Evolutionary conservation across 2,113 vertebrate genomes (phyloP).

Genomic region (Tragelaphus strepsiceros): DNA sequence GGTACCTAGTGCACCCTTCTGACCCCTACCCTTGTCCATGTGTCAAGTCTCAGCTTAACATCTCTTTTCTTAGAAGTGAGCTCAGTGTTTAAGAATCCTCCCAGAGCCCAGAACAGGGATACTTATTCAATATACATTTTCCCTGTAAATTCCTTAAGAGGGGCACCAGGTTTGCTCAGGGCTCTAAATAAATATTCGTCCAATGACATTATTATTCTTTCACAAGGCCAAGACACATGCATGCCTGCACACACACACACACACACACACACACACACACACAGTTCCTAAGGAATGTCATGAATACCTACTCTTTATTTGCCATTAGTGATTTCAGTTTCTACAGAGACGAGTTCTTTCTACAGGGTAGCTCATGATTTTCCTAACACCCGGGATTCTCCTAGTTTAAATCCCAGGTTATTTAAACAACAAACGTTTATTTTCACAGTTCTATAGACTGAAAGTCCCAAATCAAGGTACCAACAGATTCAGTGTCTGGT

Average conservation of each 20-base stretch:
- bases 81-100: neutral
- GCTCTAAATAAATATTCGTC: neutral
- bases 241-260: neutral
- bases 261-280: neutral
- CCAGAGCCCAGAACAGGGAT: neutral
- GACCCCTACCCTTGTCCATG: neutral
- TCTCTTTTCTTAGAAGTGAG: neutral
- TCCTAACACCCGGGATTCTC: neutral
- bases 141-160: neutral
- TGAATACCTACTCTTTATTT: neutral
- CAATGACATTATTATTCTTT: neutral
- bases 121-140: neutral
- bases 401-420: neutral
- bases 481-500: neutral
- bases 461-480: neutral
- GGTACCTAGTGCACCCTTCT: neutral
- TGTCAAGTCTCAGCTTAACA: neutral
- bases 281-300: neutral
- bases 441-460: neutral
- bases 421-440: neutral
- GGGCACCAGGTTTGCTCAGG: neutral
- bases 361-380: neutral
- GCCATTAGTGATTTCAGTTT: neutral
- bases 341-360: neutral
- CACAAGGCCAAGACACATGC: neutral